Conservation (phyloP, 2,888 invertebrate genomes). For the Drosophila heteroneura region DNA sequence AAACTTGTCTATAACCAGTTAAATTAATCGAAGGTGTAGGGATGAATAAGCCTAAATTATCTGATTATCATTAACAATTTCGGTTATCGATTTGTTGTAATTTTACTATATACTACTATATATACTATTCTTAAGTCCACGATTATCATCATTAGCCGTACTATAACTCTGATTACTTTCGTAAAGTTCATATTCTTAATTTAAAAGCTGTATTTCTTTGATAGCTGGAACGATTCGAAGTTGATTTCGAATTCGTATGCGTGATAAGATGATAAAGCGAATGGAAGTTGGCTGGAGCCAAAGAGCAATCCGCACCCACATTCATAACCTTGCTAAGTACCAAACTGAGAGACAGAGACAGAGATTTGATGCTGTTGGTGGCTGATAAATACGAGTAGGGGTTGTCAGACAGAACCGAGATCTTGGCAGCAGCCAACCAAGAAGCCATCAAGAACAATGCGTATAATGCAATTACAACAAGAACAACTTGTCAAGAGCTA, state of each 20-base stretch:
- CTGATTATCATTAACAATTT: background rate
- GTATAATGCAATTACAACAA: conserved; percentile 14
- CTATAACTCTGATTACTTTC: background rate
- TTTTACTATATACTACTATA: background rate
- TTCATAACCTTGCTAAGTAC: background rate
- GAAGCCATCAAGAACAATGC: conserved; percentile 25
- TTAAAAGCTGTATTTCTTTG: background rate
- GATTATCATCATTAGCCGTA: background rate
- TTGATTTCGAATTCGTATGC: background rate
- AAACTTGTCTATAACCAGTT: background rate
- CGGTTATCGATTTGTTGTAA: background rate
- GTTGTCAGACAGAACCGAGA: background rate
- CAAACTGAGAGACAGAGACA: background rate
- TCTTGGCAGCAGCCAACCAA: background rate
- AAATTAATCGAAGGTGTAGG: background rate
- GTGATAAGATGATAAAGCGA: background rate
- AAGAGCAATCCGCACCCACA: background rate
- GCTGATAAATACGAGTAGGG: conserved; percentile 4
- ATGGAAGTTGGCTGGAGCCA: background rate
- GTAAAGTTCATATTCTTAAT: background rate
- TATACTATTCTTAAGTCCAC: background rate
- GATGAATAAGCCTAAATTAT: background rate
- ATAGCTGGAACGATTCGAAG: background rate
- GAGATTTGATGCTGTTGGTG: background rate
- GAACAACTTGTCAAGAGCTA: conserved; percentile 22